Conservation (phyloP, 30 jellyfish, hydroid and myxozoan species). For the Rhopilema esculentum region DNA sequence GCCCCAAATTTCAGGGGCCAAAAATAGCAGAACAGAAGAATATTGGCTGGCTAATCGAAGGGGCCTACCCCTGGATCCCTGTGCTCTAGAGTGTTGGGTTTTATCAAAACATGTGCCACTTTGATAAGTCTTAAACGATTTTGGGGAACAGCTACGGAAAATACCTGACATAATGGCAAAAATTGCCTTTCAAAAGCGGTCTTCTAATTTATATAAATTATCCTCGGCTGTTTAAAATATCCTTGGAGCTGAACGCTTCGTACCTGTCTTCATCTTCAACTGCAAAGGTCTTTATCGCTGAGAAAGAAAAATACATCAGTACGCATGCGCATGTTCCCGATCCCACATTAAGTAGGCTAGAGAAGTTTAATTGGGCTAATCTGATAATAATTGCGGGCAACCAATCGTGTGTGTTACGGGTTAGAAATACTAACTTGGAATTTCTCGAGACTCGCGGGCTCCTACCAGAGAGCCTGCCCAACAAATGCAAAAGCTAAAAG, state of each 20-base stretch:
- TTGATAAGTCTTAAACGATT: too few relatives aligned
- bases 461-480: conserved; percentile 52
- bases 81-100: too few relatives aligned
- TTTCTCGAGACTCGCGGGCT: conserved; percentile 28
- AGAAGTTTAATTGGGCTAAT: neutral
- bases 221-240: too few relatives aligned
- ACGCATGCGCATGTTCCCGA: conserved; percentile 6
- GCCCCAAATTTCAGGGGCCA: too few relatives aligned
- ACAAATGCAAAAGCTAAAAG: neutral
- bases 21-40: too few relatives aligned
- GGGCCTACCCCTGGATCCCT: too few relatives aligned
- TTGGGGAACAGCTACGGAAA: too few relatives aligned
- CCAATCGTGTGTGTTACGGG: conserved; percentile 36
- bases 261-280: conserved; percentile 50
- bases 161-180: too few relatives aligned
- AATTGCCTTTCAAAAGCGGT: too few relatives aligned
- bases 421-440: conserved; percentile 33
- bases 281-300: conserved; percentile 19
- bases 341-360: conserved; percentile 6
- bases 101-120: too few relatives aligned
- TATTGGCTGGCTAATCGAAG: too few relatives aligned
- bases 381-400: neutral
- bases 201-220: too few relatives aligned
- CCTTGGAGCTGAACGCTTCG: neutral
- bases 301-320: neutral